A percentile compares a stretch with the other conserved stretches of the same genome.
These are phyloP conservation scores for Trachelus troglodyta DNA, from an alignment of 2,888 invertebrate species.

Conservation along the genomic window DNA sequence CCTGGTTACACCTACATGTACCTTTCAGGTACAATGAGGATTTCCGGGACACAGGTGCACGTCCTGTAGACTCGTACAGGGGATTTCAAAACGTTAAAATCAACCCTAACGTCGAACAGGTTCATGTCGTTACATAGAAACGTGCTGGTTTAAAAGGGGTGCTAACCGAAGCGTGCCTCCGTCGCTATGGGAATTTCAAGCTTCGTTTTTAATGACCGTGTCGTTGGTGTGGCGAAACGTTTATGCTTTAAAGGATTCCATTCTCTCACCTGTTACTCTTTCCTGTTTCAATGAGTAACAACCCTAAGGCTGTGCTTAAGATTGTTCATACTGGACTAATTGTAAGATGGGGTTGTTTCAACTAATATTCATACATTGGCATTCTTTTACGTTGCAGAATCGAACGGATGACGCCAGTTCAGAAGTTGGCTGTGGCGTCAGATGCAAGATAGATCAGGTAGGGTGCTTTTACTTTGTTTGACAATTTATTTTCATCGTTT, in stretches of 20 bases:
- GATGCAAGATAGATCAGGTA: slow-evolving; percentile 81
- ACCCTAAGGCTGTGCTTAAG: background rate
- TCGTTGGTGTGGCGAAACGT: background rate
- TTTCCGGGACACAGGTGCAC: slow-evolving; percentile 58
- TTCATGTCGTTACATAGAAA: background rate
- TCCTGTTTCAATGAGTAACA: background rate
- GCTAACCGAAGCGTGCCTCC: slow-evolving; percentile 46
- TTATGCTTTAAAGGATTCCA: background rate
- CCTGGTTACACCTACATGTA: background rate
- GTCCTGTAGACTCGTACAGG: slow-evolving; percentile 28
- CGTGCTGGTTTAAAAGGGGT: slow-evolving; percentile 29
- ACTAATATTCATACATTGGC: background rate
- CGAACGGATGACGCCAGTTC: slow-evolving; percentile 77
- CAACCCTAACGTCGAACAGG: background rate
- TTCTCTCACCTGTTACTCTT: background rate
- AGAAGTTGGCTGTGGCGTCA: slow-evolving; percentile 77
- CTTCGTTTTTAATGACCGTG: slow-evolving; percentile 11
- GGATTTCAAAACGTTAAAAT: background rate
- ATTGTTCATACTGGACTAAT: background rate
- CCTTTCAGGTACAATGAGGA: slow-evolving; percentile 3
- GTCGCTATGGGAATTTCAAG: slow-evolving; percentile 38
- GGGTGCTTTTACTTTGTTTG: slow-evolving; percentile 40
- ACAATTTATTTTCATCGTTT: background rate
- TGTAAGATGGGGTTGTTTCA: background rate
- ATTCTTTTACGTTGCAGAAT: slow-evolving; percentile 70